Evolutionary conservation across 2,797 vertebrate genomes (phyloP).

Genomic region (Crocodylus rhombifer): DNA sequence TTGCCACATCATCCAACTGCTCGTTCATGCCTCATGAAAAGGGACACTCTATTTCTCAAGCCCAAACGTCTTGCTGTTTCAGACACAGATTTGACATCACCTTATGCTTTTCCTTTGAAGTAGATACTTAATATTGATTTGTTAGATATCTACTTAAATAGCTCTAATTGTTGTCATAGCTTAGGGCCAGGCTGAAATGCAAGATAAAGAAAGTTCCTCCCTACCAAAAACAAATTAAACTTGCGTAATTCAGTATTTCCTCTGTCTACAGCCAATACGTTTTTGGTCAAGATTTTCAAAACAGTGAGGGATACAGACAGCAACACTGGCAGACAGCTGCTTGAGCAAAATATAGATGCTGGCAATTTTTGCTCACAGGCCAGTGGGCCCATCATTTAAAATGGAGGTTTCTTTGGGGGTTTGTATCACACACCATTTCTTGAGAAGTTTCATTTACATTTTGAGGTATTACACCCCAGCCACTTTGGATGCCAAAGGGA

Average conservation of each 20-base stretch:
- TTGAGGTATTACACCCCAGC: background rate
- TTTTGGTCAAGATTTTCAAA: background rate
- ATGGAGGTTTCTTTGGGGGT: background rate
- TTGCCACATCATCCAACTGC: background rate
- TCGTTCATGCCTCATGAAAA: background rate
- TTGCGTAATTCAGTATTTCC: background rate
- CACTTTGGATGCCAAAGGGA: background rate
- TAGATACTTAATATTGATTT: slow-evolving; percentile 5
- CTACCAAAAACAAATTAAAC: background rate
- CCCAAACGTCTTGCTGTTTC: background rate
- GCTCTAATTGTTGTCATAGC: slow-evolving; percentile 28
- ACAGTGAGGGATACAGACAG: background rate
- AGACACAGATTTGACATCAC: background rate
- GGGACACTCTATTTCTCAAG: background rate
- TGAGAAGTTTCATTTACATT: background rate
- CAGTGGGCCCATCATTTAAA: background rate
- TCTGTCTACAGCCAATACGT: background rate
- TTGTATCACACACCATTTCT: background rate
- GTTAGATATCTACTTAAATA: background rate
- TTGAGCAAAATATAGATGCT: background rate
- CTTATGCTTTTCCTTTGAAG: background rate
- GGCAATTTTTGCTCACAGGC: background rate
- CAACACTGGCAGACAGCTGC: background rate
- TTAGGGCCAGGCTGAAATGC: slow-evolving; percentile 19
- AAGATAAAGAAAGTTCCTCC: background rate